These are phyloP conservation scores for Mythimna lalbum DNA, from an alignment of 2,888 invertebrate genomes.

Conservation along the genomic window DNA sequence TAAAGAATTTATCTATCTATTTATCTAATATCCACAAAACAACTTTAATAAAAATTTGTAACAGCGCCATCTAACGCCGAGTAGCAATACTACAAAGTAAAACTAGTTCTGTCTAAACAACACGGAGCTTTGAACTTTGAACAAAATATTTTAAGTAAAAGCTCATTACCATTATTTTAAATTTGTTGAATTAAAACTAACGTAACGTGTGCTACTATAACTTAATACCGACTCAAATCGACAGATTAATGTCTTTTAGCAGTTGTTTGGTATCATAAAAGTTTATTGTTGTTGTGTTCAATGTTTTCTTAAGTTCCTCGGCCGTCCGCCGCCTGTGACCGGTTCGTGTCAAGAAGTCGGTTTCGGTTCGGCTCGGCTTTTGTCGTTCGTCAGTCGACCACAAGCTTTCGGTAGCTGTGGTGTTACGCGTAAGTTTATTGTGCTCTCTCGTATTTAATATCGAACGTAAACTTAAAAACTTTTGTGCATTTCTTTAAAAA, in stretches of 20 bases:
- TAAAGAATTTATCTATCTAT: too few species aligned
- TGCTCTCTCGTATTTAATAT: slow-evolving; percentile 58
- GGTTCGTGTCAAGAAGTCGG: slow-evolving; percentile 55
- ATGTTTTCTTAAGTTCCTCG: slow-evolving; percentile 53
- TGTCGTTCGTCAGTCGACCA: slow-evolving; percentile 62
- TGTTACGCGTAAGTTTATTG: slow-evolving; percentile 36
- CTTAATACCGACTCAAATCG: background rate
- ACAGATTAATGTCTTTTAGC: slow-evolving; percentile 3
- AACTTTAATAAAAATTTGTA: background rate
- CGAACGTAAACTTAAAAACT: slow-evolving; percentile 59
- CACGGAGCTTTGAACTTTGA: slow-evolving; percentile 51
- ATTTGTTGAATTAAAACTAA: slow-evolving; percentile 52
- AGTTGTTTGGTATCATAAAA: slow-evolving; percentile 8
- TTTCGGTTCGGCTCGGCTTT: slow-evolving; percentile 35
- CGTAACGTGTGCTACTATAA: background rate
- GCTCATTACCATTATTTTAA: slow-evolving; percentile 37
- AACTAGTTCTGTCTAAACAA: slow-evolving; percentile 29
- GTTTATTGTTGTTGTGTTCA: slow-evolving; percentile 42
- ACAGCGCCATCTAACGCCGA: slow-evolving; percentile 70
- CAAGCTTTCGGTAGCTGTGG: slow-evolving; percentile 58
- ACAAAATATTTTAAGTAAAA: slow-evolving; percentile 37
- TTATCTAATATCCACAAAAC: too few species aligned
- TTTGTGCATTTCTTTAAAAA: slow-evolving; percentile 30
- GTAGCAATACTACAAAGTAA: slow-evolving; percentile 63
- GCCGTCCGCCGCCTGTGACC: slow-evolving; percentile 63